Evolutionary conservation across 2,888 invertebrate species (phyloP).

Genomic region (Acanthosepion pharaonis): DNA sequence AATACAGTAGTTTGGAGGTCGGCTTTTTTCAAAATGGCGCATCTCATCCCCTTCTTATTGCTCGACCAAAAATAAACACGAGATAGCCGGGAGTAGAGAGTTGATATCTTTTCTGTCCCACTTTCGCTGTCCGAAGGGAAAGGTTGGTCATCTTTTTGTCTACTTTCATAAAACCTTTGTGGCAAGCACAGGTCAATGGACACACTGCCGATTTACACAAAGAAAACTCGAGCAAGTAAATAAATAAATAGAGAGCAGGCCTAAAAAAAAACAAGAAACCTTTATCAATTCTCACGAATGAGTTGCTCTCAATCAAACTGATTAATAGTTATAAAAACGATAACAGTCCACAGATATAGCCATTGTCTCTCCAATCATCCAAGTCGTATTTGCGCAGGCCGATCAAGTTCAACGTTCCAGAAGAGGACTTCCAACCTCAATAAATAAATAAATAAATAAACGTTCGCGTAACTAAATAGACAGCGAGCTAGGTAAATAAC

Average conservation of each 20-base stretch:
- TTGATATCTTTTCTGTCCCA: background rate
- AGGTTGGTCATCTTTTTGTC: background rate
- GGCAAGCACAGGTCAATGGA: background rate
- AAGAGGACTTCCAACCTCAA: constrained; percentile 4
- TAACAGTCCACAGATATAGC: background rate
- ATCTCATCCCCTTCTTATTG: background rate
- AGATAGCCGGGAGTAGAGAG: background rate
- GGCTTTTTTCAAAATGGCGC: background rate
- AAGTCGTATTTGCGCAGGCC: background rate
- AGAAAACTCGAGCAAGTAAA: background rate
- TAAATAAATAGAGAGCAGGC: background rate
- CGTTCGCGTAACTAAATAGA: background rate
- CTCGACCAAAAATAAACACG: background rate
- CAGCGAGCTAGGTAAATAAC: background rate
- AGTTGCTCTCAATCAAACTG: background rate
- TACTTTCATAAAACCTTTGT: background rate
- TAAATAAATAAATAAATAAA: background rate
- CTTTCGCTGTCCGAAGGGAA: background rate
- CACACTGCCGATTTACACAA: background rate
- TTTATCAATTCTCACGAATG: background rate
- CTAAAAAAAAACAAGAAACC: background rate
- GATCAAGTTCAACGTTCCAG: background rate
- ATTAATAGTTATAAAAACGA: background rate
- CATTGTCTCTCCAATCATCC: background rate
- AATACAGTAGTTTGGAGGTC: background rate